Evolutionary conservation across 1,140 invertebrate genomes (phyloP).

Genomic region (Aphelenchoides besseyi): DNA sequence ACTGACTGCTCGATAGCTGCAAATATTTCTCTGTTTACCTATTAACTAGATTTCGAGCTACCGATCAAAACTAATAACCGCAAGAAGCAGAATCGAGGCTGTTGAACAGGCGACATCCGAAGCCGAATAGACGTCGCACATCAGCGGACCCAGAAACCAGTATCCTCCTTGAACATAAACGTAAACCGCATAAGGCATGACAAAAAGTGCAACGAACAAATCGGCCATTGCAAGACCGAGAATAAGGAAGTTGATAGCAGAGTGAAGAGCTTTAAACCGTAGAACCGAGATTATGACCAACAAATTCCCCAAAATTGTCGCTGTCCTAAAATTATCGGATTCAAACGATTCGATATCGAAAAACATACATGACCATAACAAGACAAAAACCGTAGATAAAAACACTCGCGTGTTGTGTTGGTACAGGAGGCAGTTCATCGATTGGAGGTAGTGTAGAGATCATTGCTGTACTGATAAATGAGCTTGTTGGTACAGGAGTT

Average conservation of each 20-base stretch:
- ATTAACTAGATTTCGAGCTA: slow-evolving; percentile 65
- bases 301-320: slow-evolving; percentile 64
- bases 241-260: slow-evolving; percentile 97
- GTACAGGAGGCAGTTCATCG: neutral
- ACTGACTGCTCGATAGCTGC: slow-evolving; percentile 95
- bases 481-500: neutral
- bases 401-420: slow-evolving; percentile 13
- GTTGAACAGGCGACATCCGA: slow-evolving; percentile 97
- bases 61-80: slow-evolving; percentile 97
- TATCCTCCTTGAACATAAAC: slow-evolving; percentile 72
- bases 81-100: slow-evolving; percentile 94
- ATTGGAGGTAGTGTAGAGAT: neutral
- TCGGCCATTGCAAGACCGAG: slow-evolving; percentile 94
- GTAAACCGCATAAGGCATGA: slow-evolving; percentile 97
- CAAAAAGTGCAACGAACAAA: slow-evolving; percentile 86
- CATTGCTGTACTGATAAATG: neutral
- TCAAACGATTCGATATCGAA: neutral
- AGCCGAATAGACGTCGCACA: slow-evolving; percentile 97
- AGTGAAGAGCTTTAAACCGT: slow-evolving; percentile 81
- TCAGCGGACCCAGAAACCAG: slow-evolving; percentile 81
- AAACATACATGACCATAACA: slow-evolving; percentile 19
- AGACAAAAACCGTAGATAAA: slow-evolving; percentile 33
- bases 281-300: slow-evolving; percentile 89
- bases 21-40: slow-evolving; percentile 46
- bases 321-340: slow-evolving; percentile 47